Conservation (phyloP, 2,888 invertebrate species). For the Sinotaia quadrata region DNA sequence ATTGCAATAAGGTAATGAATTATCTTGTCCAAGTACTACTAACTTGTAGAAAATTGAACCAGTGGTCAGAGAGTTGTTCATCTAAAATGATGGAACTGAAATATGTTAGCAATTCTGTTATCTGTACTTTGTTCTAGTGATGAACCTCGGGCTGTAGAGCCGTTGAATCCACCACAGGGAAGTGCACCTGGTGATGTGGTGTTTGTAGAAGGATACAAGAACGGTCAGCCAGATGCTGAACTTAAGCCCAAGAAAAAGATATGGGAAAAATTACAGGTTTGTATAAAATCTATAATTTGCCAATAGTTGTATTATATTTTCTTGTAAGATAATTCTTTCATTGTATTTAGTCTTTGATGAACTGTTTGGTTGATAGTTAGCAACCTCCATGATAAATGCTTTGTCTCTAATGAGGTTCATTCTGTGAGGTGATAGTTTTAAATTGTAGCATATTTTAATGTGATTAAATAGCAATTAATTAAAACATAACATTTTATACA, state of each 20-base stretch:
- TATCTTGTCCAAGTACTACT: too few species aligned
- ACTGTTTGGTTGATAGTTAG: neutral
- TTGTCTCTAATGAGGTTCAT: neutral
- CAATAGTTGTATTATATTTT: too few species aligned
- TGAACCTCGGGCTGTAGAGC: conserved; percentile 79
- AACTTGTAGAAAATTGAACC: too few species aligned
- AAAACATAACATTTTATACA: too few species aligned
- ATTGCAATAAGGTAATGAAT: too few species aligned
- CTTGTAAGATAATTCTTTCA: neutral
- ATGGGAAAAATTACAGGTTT: conserved; percentile 90
- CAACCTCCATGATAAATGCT: neutral
- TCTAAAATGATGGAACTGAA: too few species aligned
- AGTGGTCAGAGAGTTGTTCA: too few species aligned
- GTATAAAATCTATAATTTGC: neutral
- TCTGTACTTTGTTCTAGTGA: conserved; percentile 42
- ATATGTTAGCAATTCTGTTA: neutral
- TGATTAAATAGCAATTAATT: too few species aligned
- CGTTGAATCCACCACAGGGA: conserved; percentile 83
- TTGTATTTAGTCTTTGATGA: neutral
- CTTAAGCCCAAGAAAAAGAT: conserved; percentile 96
- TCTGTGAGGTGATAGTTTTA: too few species aligned
- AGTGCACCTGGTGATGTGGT: conserved; percentile 88
- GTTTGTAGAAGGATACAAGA: conserved; percentile 85
- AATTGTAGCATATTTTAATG: too few species aligned
- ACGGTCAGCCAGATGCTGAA: conserved; percentile 85